These are phyloP conservation scores for Bombylius major DNA, from an alignment of 2,888 invertebrate genomes.

Conservation along the genomic window DNA sequence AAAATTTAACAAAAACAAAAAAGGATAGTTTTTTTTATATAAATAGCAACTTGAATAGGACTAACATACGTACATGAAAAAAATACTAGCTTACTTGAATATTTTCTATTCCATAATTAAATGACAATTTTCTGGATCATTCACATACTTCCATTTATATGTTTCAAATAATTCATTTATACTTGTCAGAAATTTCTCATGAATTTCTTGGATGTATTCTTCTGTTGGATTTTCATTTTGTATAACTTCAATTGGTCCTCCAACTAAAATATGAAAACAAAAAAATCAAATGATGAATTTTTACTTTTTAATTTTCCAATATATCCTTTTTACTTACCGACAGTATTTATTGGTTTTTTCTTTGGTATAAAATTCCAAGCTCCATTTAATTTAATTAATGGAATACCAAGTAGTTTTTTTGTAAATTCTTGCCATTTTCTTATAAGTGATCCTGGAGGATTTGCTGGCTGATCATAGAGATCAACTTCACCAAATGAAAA, in stretches of 20 bases:
- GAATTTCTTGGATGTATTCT: conserved; percentile 64
- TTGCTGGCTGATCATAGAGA: conserved; percentile 61
- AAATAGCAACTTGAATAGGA: too few relatives aligned
- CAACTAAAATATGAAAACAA: conserved; percentile 51
- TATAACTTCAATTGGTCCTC: conserved; percentile 65
- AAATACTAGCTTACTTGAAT: too few relatives aligned
- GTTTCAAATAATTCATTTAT: conserved; percentile 65
- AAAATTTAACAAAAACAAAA: too few relatives aligned
- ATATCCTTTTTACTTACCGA: conserved; percentile 49
- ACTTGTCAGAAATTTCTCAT: conserved; percentile 56
- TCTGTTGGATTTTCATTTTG: conserved; percentile 56
- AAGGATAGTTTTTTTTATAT: too few relatives aligned
- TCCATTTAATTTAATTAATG: conserved; percentile 63
- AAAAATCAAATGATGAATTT: too few relatives aligned
- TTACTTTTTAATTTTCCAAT: not conserved
- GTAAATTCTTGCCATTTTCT: conserved; percentile 55
- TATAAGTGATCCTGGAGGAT: conserved; percentile 53
- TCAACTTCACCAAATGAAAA: conserved; percentile 86
- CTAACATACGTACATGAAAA: too few relatives aligned
- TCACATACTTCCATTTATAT: conserved; percentile 66
- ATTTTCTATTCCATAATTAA: conserved; percentile 30
- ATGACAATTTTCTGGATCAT: conserved; percentile 44
- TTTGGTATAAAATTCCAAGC: conserved; percentile 74
- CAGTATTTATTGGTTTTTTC: conserved; percentile 66
- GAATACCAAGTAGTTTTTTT: conserved; percentile 54